Conservation (phyloP, 2,113 vertebrate genomes). For the Kobus ellipsiprymnus region DNA sequence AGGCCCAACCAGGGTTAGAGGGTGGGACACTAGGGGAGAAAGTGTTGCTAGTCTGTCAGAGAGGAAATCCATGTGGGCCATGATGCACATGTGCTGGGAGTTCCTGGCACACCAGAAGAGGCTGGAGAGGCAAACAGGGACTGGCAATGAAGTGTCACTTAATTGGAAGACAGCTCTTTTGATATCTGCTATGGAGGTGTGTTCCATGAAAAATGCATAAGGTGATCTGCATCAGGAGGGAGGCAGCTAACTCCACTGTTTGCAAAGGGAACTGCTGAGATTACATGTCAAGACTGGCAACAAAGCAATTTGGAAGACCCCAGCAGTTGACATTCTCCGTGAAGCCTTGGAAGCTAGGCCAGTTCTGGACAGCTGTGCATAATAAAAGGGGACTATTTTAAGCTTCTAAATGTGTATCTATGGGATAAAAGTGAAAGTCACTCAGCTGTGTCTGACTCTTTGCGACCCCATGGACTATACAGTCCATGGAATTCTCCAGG, state of each 20-base stretch:
- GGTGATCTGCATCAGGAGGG: neutral
- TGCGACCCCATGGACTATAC: neutral
- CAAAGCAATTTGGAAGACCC: slow-evolving; percentile 8
- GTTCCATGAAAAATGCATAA: neutral
- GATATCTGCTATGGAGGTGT: neutral
- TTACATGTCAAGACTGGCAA: neutral
- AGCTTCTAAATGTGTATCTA: neutral
- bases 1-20: neutral
- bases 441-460: neutral
- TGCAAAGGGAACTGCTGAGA: slow-evolving; percentile 15
- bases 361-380: neutral
- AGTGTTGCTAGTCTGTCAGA: neutral
- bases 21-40: neutral
- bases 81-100: fast-evolving
- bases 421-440: neutral
- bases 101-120: neutral
- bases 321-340: neutral
- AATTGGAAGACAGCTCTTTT: neutral
- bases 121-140: neutral
- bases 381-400: neutral
- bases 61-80: neutral
- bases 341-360: neutral
- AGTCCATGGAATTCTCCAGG: neutral
- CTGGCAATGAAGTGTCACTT: neutral
- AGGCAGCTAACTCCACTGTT: neutral